Evolutionary conservation across 2,888 invertebrate species (phyloP), one percentile per base, ranked within the genome.

Genomic region (Agrotis clavis): DNA sequence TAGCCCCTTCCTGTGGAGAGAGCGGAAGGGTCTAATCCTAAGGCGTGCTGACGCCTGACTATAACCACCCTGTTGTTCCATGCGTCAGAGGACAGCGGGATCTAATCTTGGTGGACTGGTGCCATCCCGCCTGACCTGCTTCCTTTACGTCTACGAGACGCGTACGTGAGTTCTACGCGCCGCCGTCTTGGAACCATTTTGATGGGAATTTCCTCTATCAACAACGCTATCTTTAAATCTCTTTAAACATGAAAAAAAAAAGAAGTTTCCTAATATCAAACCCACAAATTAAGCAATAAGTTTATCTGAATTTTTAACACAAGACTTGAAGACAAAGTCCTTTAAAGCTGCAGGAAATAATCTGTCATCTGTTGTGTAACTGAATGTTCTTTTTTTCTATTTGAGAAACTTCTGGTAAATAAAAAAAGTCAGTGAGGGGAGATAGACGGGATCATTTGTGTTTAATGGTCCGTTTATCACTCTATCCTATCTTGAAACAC

Each of bases 381-480:
- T 18, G 13, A 2, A n/a, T 41, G 45, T 25, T 54, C 21, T 30
- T 59, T n/a, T 54, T 56, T 35, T 13, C 18, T 41, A 19, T 30
- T 50, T 53, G 14, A 21, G 14, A 59, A 47, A 53, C 16, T 47
- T 64, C 16, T 53, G n/a, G 41, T 18, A 35, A n/a, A 41, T 5
- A 18, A 41, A 2, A 53, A 41, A 45, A 21, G 45, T 35, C 47
- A 30, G 16, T 56, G 21, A 64, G 75, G 71, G 79, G 82, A 80
- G 51, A 51, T 25, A 21, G 16, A 16, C 61, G 19, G n/a, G 16
- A 51, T 67, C 57, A 62, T 73, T 81, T 50, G 72, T 67, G 11
- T 61, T 77, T 57, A 81, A 81, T 69, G 67, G 54, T 0, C 45
- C 64, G 50, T 61, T n/a, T n/a, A n/a, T n/a, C n/a, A n/a, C n/a